phyloP scores from a whole-genome alignment of 2,888 invertebrate species.

The Uloborus plumipes region DNA sequence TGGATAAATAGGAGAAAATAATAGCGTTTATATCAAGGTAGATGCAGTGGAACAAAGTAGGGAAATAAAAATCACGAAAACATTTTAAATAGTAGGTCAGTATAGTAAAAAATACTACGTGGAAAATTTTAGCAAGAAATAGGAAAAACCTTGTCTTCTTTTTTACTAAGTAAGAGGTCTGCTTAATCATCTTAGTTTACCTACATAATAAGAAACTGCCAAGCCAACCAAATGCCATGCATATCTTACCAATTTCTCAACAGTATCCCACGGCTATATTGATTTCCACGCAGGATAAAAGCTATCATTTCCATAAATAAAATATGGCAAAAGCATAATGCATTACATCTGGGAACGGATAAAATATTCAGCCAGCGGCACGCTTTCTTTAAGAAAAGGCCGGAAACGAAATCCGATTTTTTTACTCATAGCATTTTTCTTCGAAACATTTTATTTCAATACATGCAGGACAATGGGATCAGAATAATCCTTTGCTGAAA shows the following conservation, averaged over 20 bases:
- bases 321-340: conserved; percentile 39
- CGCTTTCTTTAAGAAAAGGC: conserved; percentile 15
- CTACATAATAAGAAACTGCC: too few relatives aligned
- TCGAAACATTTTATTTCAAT: conserved; percentile 21
- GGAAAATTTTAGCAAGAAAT: too few relatives aligned
- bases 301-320: conserved; percentile 17
- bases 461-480: conserved; percentile 28
- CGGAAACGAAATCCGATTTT: conserved; percentile 25
- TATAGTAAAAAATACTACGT: too few relatives aligned
- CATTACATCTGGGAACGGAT: conserved; percentile 42
- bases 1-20: too few relatives aligned
- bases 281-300: conserved; percentile 12
- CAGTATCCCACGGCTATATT: conserved; percentile 5
- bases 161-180: too few relatives aligned
- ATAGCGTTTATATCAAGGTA: too few relatives aligned
- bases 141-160: too few relatives aligned
- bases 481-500: neutral
- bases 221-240: too few relatives aligned
- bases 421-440: conserved; percentile 13
- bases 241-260: neutral
- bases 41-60: too few relatives aligned
- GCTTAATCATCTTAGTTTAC: too few relatives aligned
- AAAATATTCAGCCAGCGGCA: conserved; percentile 37
- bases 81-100: too few relatives aligned
- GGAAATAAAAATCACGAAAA: too few relatives aligned